Evolutionary conservation across 2,797 vertebrate species (phyloP), one percentile per base, ranked within the genome.

Genomic region (Antrozous pallidus): DNA sequence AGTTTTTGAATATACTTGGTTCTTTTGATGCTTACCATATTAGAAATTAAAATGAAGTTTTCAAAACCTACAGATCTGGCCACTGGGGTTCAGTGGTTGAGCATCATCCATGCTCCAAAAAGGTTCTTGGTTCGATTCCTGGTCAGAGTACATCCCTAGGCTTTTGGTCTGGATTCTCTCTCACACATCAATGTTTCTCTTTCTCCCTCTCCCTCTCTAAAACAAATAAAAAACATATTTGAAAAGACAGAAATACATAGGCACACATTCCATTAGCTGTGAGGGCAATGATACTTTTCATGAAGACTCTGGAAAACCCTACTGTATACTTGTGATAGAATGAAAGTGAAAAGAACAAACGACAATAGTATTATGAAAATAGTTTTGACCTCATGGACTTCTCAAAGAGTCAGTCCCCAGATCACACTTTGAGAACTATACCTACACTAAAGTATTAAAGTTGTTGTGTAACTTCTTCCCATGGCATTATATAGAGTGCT

Each of bases 1-100:
- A 73, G 42, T 20, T 54, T 94, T 94, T 83, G 71, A 28, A 88
- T 86, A 22, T 86, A 61, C 47, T 79, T 70, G 78, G n/a, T 89
- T 82, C 31, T 65, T 42, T 80, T 75, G 38, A 33, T 82, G 33
- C 16, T 36, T 16, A 58, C n/a, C 14, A 2, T 54, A 54, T 69
- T 70, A 85, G 45, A 92, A 69, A 74, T 81, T 18, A 82, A 88
- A 77, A 70, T 16, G 3, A 65, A 26, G 13, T 71, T 93, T 85
- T 73, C 6, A 65, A 74, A 85, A 70, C 18, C 69, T 63, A 40
- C 28, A n/a, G 63, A 8, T 33, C n/a, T 33, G 63, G 63, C 63
- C n/a, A 33, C n/a, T 67, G 63, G 33, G 63, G 63, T n/a, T 65
- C 63, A 8, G 14, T 65, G 31, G 63, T 18, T 65, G n/a, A 33